Base-by-base conservation (phyloP, 2,888 invertebrate species). In the Prenolepis imparis region DNA sequence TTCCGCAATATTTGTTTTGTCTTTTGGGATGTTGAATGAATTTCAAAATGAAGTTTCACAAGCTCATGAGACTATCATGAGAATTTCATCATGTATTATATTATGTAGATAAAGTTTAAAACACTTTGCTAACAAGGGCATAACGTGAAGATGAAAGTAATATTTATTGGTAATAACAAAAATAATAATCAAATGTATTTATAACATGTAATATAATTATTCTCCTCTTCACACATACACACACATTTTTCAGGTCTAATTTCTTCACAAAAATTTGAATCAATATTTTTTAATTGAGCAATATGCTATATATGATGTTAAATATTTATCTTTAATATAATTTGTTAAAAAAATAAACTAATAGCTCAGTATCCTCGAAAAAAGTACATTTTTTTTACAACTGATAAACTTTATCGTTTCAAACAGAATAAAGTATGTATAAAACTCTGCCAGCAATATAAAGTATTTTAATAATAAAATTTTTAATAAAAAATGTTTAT, bases 301-400 rank as follows among this genome's bases (percentile, higher is more conserved):
- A n/a, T 8, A 15, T 41, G 3, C 24, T 24, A 21, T 41, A 21
- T 57, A 11, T n/a, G n/a, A 57, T 57, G n/a, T 57, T 21, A 24
- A 66, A 44, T 21, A 44, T 44, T 66, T 39, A n/a, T 41, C 6
- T 67, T 24, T 44, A 8, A 66, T 12, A 66, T 66, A 66, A 41
- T 24, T 0, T 66, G n/a, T n/a, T n/a, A n/a, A n/a, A n/a, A n/a
- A n/a, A n/a, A n/a, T n/a, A n/a, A 2, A 12, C 21, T 15, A 24
- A 41, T 21, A n/a, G 41, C 9, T 41, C 3, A 3, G 41, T 41
- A 24, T 66, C 41, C 0, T 48, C 8, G 48, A 28, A 61, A 18
- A 24, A 61, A 15, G 3, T 39, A 41, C 3, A 15, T 44, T 41
- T 3, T 2, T 41, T 41, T 24, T 28, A 12, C 5, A 67, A 1